phyloP scores from a whole-genome alignment of 2,113 vertebrate species.

The Odocoileus virginianus region DNA sequence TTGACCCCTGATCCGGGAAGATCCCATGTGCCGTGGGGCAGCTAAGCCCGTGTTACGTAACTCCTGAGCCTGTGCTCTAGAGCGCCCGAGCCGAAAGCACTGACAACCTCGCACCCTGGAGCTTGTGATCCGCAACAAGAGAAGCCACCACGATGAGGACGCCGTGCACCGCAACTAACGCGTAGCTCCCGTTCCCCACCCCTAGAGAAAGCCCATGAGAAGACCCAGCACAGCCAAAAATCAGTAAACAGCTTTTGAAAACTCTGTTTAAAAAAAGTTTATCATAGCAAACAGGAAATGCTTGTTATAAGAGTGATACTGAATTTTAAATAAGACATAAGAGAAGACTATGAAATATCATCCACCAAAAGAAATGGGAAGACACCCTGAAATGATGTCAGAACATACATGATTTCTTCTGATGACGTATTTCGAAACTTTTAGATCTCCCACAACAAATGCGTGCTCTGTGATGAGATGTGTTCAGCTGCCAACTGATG shows the following conservation, averaged over 20 bases:
- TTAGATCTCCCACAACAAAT: neutral
- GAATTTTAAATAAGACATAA: neutral
- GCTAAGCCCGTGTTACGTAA: neutral
- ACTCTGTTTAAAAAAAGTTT: neutral
- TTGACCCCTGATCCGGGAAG: neutral
- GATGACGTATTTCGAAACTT: neutral
- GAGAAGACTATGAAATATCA: neutral
- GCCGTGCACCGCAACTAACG: accelerated
- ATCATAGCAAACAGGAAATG: neutral
- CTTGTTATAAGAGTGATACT: neutral
- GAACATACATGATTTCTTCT: neutral
- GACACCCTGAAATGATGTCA: neutral
- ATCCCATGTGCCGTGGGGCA: neutral
- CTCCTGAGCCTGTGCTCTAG: neutral
- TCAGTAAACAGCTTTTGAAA: neutral
- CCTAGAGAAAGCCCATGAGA: neutral
- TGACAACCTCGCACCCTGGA: neutral
- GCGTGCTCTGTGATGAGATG: accelerated
- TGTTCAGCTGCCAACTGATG: neutral
- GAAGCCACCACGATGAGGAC: neutral
- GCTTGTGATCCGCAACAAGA: neutral
- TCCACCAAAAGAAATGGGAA: neutral
- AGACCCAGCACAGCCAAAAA: neutral
- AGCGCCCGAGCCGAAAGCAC: neutral
- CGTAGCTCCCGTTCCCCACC: neutral